These are phyloP conservation scores for Fragum sueziense DNA, from an alignment of 2,888 invertebrate species.

Conservation along the genomic window DNA sequence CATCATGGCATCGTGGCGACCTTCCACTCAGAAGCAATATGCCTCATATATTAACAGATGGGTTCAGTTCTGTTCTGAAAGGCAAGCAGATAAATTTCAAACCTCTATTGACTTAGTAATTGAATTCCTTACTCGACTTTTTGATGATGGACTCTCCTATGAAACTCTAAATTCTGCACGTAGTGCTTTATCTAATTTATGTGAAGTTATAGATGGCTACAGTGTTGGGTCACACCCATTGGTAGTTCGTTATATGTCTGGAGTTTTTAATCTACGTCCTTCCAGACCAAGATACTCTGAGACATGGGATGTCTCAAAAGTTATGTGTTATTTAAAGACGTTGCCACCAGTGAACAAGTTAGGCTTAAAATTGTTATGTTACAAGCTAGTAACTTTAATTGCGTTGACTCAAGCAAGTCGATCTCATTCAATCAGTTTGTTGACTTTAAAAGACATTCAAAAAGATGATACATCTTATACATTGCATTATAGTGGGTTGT, in stretches of 20 bases:
- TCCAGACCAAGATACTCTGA: slow-evolving; percentile 40
- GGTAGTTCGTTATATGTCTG: slow-evolving; percentile 46
- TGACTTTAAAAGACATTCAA: too few relatives aligned
- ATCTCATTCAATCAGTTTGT: too few relatives aligned
- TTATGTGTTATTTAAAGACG: slow-evolving; percentile 36
- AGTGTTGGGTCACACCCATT: slow-evolving; percentile 29
- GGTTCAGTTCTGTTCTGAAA: slow-evolving; percentile 29
- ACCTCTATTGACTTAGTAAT: slow-evolving; percentile 24
- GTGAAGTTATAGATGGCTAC: slow-evolving; percentile 9
- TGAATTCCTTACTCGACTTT: slow-evolving; percentile 35
- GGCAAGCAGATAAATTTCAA: slow-evolving; percentile 25
- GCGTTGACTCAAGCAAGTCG: too few relatives aligned
- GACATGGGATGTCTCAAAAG: slow-evolving; percentile 52
- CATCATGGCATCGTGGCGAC: slow-evolving; percentile 53
- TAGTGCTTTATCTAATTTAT: too few relatives aligned
- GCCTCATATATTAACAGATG: slow-evolving; percentile 46
- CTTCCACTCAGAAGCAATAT: slow-evolving; percentile 51
- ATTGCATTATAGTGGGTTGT: too few relatives aligned
- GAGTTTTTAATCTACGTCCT: slow-evolving; percentile 43
- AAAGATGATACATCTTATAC: too few relatives aligned
- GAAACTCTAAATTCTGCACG: slow-evolving; percentile 43
- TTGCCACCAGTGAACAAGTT: too few relatives aligned
- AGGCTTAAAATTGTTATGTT: too few relatives aligned
- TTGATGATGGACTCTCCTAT: slow-evolving; percentile 34
- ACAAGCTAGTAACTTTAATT: too few relatives aligned